Conservation (phyloP, 2,888 invertebrate genomes). For the Drosophila nr. perissopoda region DNA sequence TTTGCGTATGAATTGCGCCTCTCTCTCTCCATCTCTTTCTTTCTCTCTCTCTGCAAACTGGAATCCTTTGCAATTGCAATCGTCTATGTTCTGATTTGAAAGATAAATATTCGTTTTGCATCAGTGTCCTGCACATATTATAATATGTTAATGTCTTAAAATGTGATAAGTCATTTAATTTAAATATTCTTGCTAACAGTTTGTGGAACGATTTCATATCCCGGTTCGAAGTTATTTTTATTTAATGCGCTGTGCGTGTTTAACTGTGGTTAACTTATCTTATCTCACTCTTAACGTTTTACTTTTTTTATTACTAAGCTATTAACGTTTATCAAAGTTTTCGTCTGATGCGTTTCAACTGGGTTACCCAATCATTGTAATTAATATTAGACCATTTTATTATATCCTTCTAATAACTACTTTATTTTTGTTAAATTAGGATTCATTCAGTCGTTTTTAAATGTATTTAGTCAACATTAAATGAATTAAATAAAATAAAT, state of each 20-base stretch:
- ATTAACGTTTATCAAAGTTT: no score
- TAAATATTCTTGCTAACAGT: background rate
- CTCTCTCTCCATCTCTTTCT: no score
- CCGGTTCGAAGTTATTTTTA: background rate
- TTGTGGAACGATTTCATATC: background rate
- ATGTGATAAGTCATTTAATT: background rate
- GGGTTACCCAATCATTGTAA: background rate
- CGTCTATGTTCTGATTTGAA: background rate
- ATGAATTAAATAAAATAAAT: background rate
- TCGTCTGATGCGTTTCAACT: background rate
- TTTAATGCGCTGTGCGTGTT: background rate
- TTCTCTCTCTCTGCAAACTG: background rate
- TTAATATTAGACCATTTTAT: background rate
- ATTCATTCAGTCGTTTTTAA: background rate
- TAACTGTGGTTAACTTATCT: background rate
- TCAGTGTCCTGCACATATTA: background rate
- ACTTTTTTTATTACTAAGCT: background rate
- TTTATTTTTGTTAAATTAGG: background rate
- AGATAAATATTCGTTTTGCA: background rate
- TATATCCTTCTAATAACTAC: background rate
- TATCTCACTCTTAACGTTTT: background rate
- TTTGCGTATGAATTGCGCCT: background rate
- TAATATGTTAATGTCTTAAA: background rate
- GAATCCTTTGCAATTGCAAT: background rate
- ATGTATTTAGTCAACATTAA: no score